phyloP scores from a whole-genome alignment of 1,140 invertebrate genomes.

The Temnothorax longispinosus region DNA sequence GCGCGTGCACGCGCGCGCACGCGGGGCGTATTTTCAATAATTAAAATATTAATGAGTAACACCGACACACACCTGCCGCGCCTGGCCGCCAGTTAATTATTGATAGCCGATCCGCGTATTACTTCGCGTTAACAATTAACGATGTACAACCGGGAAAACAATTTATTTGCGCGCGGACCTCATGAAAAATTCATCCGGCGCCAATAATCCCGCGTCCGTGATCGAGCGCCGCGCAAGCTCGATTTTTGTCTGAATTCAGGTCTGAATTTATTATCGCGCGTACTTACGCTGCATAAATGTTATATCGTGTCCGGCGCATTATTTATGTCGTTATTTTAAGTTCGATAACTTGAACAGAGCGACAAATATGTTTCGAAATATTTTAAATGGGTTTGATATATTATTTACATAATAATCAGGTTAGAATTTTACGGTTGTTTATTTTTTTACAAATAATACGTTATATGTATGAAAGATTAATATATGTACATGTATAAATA shows the following conservation, averaged over 20 bases:
- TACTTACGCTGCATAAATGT: slow-evolving; percentile 55
- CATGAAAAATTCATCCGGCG: slow-evolving; percentile 60
- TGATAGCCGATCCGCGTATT: slow-evolving; percentile 71
- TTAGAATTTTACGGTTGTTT: neutral
- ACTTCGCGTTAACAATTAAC: slow-evolving; percentile 70
- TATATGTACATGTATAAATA: no score
- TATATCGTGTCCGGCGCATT: slow-evolving; percentile 27
- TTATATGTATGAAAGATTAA: neutral
- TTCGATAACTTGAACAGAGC: slow-evolving; percentile 19
- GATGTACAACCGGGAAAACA: slow-evolving; percentile 51
- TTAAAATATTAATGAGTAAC: slow-evolving; percentile 74
- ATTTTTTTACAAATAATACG: neutral
- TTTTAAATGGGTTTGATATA: neutral
- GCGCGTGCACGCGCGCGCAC: neutral
- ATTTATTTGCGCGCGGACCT: slow-evolving; percentile 56
- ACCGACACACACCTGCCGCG: slow-evolving; percentile 53
- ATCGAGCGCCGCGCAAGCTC: slow-evolving; percentile 39
- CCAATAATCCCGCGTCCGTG: slow-evolving; percentile 45
- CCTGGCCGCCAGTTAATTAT: slow-evolving; percentile 67
- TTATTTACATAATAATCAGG: neutral
- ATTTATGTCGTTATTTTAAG: slow-evolving; percentile 45
- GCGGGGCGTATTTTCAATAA: slow-evolving; percentile 60
- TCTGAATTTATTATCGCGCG: slow-evolving; percentile 58
- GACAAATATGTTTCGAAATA: neutral
- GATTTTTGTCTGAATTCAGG: slow-evolving; percentile 58